Evolutionary conservation across 1,140 invertebrate species (phyloP).

Genomic region (Sinonovacula constricta): DNA sequence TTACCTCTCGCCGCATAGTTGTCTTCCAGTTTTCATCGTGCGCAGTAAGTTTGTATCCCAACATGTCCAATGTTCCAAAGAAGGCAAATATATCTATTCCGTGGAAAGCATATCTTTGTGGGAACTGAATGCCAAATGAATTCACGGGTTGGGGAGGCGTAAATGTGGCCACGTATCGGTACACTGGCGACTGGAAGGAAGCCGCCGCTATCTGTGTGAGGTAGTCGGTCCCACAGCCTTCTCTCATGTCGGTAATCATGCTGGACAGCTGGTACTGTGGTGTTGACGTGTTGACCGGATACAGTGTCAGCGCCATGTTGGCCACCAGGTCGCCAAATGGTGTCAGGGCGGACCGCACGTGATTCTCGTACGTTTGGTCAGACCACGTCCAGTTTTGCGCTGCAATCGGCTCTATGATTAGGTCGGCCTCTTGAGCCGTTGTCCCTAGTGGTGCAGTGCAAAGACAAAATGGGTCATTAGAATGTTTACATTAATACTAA

Average conservation of each 20-base stretch:
- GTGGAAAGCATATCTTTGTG: slow-evolving; percentile 50
- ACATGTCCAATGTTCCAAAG: slow-evolving; percentile 39
- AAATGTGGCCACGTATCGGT: slow-evolving; percentile 34
- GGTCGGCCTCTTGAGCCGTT: slow-evolving; percentile 51
- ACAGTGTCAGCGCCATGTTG: slow-evolving; percentile 18
- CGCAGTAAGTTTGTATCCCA: too few species aligned
- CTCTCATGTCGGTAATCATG: slow-evolving; percentile 24
- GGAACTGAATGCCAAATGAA: not conserved
- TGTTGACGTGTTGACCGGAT: slow-evolving; percentile 17
- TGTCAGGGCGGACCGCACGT: slow-evolving; percentile 12
- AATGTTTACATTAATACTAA: not conserved
- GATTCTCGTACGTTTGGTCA: slow-evolving; percentile 21
- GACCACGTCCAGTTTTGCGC: slow-evolving; percentile 48
- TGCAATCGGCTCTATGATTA: slow-evolving; percentile 4
- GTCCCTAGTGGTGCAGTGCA: slow-evolving; percentile 36
- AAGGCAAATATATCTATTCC: slow-evolving; percentile 57
- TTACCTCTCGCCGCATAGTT: slow-evolving; percentile 11
- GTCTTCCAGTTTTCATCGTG: too few species aligned
- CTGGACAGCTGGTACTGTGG: slow-evolving; percentile 25
- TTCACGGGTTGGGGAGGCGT: not conserved
- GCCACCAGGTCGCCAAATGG: slow-evolving; percentile 22
- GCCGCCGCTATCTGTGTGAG: slow-evolving; percentile 4
- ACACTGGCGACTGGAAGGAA: slow-evolving; percentile 17
- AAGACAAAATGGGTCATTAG: not conserved
- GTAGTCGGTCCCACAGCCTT: slow-evolving; percentile 38